Conservation (phyloP, 1,140 invertebrate species). For the Leptoteleia sp. region DNA sequence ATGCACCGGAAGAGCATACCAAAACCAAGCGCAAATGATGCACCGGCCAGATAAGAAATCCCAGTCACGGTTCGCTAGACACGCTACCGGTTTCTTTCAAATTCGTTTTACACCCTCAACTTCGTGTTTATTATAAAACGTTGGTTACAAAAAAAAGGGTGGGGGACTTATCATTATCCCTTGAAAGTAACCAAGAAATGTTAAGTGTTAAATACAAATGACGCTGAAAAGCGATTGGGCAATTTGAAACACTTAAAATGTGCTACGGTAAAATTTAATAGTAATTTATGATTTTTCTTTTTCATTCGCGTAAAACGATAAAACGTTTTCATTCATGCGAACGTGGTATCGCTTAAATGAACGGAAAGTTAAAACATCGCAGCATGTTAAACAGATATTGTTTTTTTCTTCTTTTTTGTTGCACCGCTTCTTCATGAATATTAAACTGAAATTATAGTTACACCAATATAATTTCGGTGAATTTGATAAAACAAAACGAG, state of each 20-base stretch:
- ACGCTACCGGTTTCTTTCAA: slow-evolving; percentile 67
- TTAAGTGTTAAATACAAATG: slow-evolving; percentile 38
- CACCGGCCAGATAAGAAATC: slow-evolving; percentile 60
- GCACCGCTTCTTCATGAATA: slow-evolving; percentile 25
- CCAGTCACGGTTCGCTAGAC: slow-evolving; percentile 67
- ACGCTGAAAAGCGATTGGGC: no score
- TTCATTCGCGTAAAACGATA: no score
- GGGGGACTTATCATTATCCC: slow-evolving; percentile 39
- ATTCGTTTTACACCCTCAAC: slow-evolving; percentile 67
- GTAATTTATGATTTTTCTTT: no score
- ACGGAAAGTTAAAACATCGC: no score
- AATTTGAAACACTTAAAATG: no score
- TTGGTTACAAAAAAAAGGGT: no score
- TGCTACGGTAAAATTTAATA: no score
- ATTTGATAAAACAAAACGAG: slow-evolving; percentile 18
- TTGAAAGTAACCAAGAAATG: slow-evolving; percentile 40
- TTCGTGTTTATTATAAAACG: slow-evolving; percentile 18
- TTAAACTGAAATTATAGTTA: slow-evolving; percentile 20
- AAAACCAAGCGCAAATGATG: slow-evolving; percentile 62
- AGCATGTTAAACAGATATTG: no score
- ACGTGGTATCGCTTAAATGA: background rate
- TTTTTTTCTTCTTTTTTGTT: background rate
- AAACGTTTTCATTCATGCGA: no score
- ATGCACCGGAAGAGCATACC: slow-evolving; percentile 62
- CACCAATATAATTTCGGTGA: slow-evolving; percentile 15